phyloP scores from a whole-genome alignment of 2,113 vertebrate species.

The Cathartes aura region DNA sequence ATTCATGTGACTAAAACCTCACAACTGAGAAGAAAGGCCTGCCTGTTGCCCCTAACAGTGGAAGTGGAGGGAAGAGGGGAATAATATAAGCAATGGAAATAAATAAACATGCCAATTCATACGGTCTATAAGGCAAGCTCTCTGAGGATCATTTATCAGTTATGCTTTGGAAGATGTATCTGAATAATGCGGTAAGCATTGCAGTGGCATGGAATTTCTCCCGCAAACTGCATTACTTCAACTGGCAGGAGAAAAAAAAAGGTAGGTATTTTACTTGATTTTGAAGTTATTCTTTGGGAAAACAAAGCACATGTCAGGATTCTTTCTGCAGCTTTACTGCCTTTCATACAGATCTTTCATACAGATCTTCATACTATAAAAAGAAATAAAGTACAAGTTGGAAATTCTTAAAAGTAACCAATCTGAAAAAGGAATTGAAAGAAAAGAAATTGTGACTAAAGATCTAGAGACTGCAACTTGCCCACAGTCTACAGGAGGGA shows the following conservation, averaged over 20 bases:
- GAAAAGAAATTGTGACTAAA: background rate
- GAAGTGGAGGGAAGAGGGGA: background rate
- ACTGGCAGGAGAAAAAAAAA: accelerated
- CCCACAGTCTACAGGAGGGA: background rate
- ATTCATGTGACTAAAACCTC: background rate
- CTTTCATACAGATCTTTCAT: background rate
- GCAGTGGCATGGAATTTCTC: background rate
- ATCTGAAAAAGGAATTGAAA: background rate
- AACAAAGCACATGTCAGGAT: background rate
- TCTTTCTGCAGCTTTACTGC: background rate
- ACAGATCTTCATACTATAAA: background rate
- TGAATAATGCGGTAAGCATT: background rate
- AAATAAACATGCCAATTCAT: accelerated
- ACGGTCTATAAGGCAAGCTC: background rate
- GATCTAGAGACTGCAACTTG: background rate
- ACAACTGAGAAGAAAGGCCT: background rate
- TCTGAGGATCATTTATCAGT: background rate
- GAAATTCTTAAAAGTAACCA: background rate
- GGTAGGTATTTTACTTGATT: background rate
- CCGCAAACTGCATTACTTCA: background rate
- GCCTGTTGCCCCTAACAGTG: background rate
- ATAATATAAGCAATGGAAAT: background rate
- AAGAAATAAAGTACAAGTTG: background rate
- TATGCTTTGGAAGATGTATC: background rate
- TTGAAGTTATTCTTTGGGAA: background rate